Evolutionary conservation across 92 coral and sea anemone genomes (phyloP).

Genomic region (Bergia puertoricense): DNA sequence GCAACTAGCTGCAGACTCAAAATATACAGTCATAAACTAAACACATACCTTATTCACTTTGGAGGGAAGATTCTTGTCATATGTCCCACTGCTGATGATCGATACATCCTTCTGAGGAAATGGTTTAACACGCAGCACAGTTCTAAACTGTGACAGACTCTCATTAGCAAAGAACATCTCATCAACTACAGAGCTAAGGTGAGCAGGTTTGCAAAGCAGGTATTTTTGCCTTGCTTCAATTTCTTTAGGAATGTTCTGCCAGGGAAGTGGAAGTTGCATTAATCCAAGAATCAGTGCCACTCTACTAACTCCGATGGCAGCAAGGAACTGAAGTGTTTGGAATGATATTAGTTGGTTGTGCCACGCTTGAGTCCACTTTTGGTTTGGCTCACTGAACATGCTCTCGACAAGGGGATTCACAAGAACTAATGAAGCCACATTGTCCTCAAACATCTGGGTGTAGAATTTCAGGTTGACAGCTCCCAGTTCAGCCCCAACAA

Average conservation of each 20-base stretch:
- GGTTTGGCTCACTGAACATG: conserved; percentile 58
- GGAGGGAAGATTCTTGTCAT: conserved; percentile 52
- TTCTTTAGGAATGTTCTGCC: conserved; percentile 54
- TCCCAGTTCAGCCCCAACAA: conserved; percentile 93
- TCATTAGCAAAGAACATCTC: conserved; percentile 90
- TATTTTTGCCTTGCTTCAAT: conserved; percentile 76
- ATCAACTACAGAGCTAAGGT: conserved; percentile 87
- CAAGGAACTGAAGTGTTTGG: conserved; percentile 75
- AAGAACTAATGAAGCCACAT: conserved; percentile 70
- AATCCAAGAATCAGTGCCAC: conserved; percentile 77
- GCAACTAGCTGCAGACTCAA: too few species aligned
- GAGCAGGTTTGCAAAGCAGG: conserved; percentile 82
- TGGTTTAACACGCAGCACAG: conserved; percentile 73
- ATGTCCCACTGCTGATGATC: conserved; percentile 72
- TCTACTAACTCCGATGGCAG: conserved; percentile 75
- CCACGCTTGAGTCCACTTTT: conserved; percentile 77
- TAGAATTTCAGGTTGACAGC: conserved; percentile 88
- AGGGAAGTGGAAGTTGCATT: conserved; percentile 65
- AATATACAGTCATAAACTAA: too few species aligned
- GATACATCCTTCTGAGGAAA: conserved; percentile 67
- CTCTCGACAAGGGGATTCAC: conserved; percentile 85
- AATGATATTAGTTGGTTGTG: conserved; percentile 64
- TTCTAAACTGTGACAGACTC: conserved; percentile 86
- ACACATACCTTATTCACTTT: conserved; percentile 20
- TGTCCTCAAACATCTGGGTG: conserved; percentile 77